These are phyloP conservation scores for Nemapogon koenigi DNA, from an alignment of 2,888 invertebrate genomes.

Conservation along the genomic window DNA sequence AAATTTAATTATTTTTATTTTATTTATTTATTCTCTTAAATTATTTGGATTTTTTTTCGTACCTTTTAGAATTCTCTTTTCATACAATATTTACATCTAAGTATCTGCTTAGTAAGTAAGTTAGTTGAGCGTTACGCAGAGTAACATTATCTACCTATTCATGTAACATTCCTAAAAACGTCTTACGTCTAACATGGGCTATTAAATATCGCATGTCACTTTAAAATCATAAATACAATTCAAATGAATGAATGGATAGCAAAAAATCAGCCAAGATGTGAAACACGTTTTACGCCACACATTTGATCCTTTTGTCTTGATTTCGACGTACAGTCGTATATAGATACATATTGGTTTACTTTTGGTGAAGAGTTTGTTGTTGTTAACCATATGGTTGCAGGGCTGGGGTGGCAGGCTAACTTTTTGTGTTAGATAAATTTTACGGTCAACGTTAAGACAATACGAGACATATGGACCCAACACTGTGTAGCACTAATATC, in stretches of 20 bases:
- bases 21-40: background rate
- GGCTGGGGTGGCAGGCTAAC: slow-evolving; percentile 27
- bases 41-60: background rate
- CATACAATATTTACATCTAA: background rate
- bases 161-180: background rate
- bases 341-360: slow-evolving; percentile 47
- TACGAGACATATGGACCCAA: slow-evolving; percentile 22
- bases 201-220: too few relatives aligned
- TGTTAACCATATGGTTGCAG: slow-evolving; percentile 56
- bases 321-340: background rate
- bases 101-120: background rate
- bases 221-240: too few relatives aligned
- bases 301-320: too few relatives aligned
- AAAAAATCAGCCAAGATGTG: background rate
- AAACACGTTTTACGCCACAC: background rate
- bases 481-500: too few relatives aligned
- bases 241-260: too few relatives aligned
- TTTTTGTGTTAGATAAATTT: slow-evolving; percentile 44
- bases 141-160: background rate
- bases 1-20: background rate
- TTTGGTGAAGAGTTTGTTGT: slow-evolving; percentile 60
- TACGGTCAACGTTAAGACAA: slow-evolving; percentile 48
- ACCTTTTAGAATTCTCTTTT: background rate
- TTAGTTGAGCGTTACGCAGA: background rate
- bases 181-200: too few relatives aligned